Evolutionary conservation across 1,140 invertebrate species (phyloP).

Genomic region (Neuroterus valhalla): DNA sequence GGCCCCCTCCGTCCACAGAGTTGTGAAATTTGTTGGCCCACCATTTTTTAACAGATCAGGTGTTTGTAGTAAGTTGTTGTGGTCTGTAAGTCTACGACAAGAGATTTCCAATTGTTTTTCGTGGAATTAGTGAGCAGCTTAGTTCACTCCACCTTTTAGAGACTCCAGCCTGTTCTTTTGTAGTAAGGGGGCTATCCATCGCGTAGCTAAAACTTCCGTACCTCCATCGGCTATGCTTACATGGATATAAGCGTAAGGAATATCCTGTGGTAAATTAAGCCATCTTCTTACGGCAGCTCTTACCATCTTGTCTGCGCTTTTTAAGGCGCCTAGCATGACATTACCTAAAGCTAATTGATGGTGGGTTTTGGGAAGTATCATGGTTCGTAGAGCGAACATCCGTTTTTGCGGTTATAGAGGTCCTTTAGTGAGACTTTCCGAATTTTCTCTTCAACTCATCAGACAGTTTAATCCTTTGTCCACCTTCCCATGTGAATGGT

Average conservation of each 20-base stretch:
- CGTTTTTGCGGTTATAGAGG: conserved; percentile 64
- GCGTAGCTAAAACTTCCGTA: conserved; percentile 44
- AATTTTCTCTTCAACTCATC: background rate
- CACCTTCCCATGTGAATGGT: conserved; percentile 50
- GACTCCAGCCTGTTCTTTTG: too few relatives aligned
- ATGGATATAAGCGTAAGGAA: conserved; percentile 50
- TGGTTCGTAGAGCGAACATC: conserved; percentile 50
- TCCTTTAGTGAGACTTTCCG: conserved; percentile 53
- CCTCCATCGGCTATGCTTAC: conserved; percentile 53
- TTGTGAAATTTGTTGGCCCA: background rate
- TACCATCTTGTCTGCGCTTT: conserved; percentile 49
- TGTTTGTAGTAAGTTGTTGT: too few relatives aligned
- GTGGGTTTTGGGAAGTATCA: conserved; percentile 56
- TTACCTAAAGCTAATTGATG: conserved; percentile 56
- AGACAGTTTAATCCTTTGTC: conserved; percentile 29
- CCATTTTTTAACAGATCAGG: background rate
- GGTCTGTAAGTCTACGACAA: too few relatives aligned
- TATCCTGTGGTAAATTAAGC: conserved; percentile 52
- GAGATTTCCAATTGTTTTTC: too few relatives aligned
- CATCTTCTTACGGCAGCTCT: conserved; percentile 54
- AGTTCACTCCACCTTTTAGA: too few relatives aligned
- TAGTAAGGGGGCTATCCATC: background rate
- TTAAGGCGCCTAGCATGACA: conserved; percentile 46
- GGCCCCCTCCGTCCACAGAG: conserved; percentile 34
- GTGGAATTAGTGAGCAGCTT: too few relatives aligned